Evolutionary conservation across 2,113 vertebrate species (phyloP), one percentile per base, ranked within the genome.

Genomic region (Microcebus jonahi): DNA sequence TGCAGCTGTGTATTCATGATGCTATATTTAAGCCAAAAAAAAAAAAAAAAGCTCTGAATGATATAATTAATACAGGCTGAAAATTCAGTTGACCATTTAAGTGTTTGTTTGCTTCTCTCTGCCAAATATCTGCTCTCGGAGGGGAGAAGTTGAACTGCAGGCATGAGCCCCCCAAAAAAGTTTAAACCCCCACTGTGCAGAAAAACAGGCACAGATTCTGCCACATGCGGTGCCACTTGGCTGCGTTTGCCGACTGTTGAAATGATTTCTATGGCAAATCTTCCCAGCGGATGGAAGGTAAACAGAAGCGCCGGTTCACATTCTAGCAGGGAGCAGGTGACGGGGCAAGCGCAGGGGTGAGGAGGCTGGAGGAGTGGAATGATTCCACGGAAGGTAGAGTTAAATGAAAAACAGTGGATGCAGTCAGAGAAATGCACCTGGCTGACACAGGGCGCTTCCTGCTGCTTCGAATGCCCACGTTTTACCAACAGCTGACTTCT

Each of bases 181-280:
- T 94, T 88, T 84, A 96, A 95, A 31, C 2, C 25, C 84, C 85
- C 36, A 57, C 85, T 65, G 86, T 14, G 82, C 81, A 84, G 80
- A 90, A 95, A 97, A 95, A 65, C 36, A 94, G 91, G 70, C 48
- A 91, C 82, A 91, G 93, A 91, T 82, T 95, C 95, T 79, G n/a
- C 71, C 82, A 63, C 94, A 73, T 34, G 92, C 59, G n/a, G 89
- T 84, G 53, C 53, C 70, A 31, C 71, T 96, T 97, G 96, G 94
- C 92, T n/a, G 94, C 23, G 17, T 71, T 94, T 91, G 85, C 83
- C 71, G 27, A 8, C 17, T 20, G 34, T 55, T 89, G 89, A 34
- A 57, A 68, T 76, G 75, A 77, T 91, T 79, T 87, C 94, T 82
- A 9, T 15, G 9, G 96, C 84, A 87, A n/a, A 59, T 53, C 84